These are phyloP conservation scores for Cirrhinus molitorella DNA, from an alignment of 2,797 vertebrate genomes.

Conservation along the genomic window DNA sequence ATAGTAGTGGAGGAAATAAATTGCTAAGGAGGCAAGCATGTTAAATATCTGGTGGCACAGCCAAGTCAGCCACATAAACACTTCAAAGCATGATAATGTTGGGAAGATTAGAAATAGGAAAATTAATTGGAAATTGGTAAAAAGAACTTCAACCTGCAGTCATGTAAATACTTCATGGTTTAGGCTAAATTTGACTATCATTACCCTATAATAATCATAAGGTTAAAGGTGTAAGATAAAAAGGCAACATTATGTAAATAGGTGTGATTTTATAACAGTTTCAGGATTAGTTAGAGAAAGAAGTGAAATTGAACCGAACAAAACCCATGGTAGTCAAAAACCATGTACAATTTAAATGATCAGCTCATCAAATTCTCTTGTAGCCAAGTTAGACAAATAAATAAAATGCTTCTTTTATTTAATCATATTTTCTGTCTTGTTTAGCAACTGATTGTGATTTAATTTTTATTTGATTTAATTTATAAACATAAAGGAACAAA, in stretches of 20 bases:
- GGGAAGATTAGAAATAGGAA: background rate
- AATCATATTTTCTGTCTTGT: too few relatives aligned
- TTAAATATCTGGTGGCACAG: background rate
- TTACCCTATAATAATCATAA: too few relatives aligned
- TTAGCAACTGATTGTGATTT: too few relatives aligned
- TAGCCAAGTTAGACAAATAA: too few relatives aligned
- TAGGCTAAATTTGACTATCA: too few relatives aligned
- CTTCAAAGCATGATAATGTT: background rate
- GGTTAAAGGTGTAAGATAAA: too few relatives aligned
- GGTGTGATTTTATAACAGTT: background rate
- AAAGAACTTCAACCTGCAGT: background rate
- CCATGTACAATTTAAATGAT: background rate
- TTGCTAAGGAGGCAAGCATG: background rate
- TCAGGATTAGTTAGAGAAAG: background rate
- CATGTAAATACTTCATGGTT: background rate
- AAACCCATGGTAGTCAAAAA: too few relatives aligned
- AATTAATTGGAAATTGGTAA: background rate
- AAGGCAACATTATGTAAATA: background rate
- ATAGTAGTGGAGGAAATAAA: background rate
- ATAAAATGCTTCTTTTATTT: too few relatives aligned
- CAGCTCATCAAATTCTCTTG: too few relatives aligned
- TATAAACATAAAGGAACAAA: too few relatives aligned
- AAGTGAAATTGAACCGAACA: too few relatives aligned
- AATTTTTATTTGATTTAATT: too few relatives aligned
- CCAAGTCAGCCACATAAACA: background rate